Evolutionary conservation across 2,888 invertebrate species (phyloP), one percentile per base, ranked within the genome.

Genomic region (Archips xylosteana): DNA sequence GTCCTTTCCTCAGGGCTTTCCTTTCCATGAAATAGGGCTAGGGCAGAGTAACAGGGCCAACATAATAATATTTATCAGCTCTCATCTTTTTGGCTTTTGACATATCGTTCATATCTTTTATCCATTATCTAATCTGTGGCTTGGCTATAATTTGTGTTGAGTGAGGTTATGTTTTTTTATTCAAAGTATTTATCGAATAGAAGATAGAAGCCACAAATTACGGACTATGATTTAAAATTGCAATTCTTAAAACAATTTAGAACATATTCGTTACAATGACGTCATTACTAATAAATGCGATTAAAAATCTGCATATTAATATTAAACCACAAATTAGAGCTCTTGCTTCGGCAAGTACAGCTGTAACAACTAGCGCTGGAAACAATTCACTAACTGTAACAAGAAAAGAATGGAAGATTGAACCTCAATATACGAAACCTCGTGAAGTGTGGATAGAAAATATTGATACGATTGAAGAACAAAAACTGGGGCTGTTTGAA

Each of bases 361-460:
- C 80, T 12, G 72, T 82, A 42, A 75, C 82, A 23, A 75, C 83
- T 9, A 84, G 82, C 75, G 62, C 83, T 12, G 84, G 82, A 75
- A 63, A 76, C 54, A 72, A 74, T 57, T 78, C 79, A 57, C 78
- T 95, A 69, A 82, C 80, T 70, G 83, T 94, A 51, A 88, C 84
- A 9, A 90, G 87, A 78, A 94, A 94, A 72, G 90, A 94, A 79
- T 94, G 95, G 92, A 84, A 88, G 61, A 95, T 91, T 81, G 92
- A 94, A 15, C 94, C 95, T 1, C 89, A 91, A 76, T 96, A 95
- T 77, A 90, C 95, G 36, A 95, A 95, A 82, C 96, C 96, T 0
- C 95, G 97, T 10, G 97, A 98, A 91, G 97, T 96, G 65, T 99
- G 98, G 98, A 95, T 98, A 59, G 98, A 98, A 86, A 98, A 97